Evolutionary conservation across 2,797 vertebrate species (phyloP).

Genomic region (Rhinophrynus dorsalis): DNA sequence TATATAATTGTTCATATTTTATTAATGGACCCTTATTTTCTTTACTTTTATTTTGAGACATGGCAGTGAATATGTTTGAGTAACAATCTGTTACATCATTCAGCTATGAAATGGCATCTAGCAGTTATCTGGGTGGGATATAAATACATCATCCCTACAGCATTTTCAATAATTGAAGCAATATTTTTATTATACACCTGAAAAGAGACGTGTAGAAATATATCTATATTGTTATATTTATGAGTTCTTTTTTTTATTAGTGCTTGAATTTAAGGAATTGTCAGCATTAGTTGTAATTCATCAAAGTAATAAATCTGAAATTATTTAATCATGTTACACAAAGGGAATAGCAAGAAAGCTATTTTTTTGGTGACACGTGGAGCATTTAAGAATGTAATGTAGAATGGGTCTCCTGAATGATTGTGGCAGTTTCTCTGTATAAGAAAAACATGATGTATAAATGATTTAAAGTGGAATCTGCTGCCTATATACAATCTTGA

Average conservation of each 20-base stretch:
- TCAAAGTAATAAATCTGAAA: not conserved
- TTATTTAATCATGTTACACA: not conserved
- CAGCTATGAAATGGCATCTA: conserved; percentile 4
- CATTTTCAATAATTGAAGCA: not conserved
- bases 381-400: too few species aligned
- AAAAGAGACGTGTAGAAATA: not conserved
- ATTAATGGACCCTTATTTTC: too few species aligned
- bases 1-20: too few species aligned
- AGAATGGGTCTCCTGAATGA: too few species aligned
- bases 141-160: conserved; percentile 10
- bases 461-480: too few species aligned
- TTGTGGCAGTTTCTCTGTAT: too few species aligned
- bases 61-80: not conserved
- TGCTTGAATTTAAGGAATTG: not conserved
- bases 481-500: too few species aligned
- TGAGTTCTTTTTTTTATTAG: not conserved
- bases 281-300: not conserved
- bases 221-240: conserved; percentile 21
- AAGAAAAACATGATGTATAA: too few species aligned
- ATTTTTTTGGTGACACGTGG: not conserved
- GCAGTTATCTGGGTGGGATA: not conserved
- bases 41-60: not conserved
- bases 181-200: conserved; percentile 22
- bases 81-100: not conserved
- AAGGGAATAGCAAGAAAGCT: not conserved